phyloP scores from a whole-genome alignment of 2,797 vertebrate genomes.

The Halcyon smyrnensis region DNA sequence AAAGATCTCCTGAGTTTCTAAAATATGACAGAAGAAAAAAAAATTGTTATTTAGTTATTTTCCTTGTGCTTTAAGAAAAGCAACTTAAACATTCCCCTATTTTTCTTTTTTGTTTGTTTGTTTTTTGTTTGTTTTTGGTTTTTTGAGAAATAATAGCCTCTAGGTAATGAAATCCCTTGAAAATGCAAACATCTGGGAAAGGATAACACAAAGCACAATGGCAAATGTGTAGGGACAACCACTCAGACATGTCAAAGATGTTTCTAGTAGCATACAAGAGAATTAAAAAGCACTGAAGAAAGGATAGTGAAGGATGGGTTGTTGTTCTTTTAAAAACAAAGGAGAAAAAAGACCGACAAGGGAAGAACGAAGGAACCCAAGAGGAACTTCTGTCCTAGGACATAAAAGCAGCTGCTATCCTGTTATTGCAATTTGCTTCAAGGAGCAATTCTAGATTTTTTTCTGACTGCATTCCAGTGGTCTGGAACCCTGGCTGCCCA shows the following conservation, averaged over 20 bases:
- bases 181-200: neutral
- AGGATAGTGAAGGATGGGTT: neutral
- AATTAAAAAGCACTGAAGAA: neutral
- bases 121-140: neutral
- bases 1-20: neutral
- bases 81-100: neutral
- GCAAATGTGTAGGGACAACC: neutral
- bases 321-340: neutral
- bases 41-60: neutral
- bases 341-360: neutral
- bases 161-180: neutral
- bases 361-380: neutral
- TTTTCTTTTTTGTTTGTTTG: neutral
- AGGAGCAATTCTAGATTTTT: neutral
- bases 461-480: neutral
- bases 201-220: neutral
- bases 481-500: rapidly evolving
- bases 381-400: neutral
- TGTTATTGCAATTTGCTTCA: neutral
- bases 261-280: neutral
- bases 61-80: neutral
- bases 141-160: neutral
- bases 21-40: neutral
- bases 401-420: neutral
- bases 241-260: neutral